Evolutionary conservation across 2,888 invertebrate species (phyloP).

Genomic region (Trilocha varians): DNA sequence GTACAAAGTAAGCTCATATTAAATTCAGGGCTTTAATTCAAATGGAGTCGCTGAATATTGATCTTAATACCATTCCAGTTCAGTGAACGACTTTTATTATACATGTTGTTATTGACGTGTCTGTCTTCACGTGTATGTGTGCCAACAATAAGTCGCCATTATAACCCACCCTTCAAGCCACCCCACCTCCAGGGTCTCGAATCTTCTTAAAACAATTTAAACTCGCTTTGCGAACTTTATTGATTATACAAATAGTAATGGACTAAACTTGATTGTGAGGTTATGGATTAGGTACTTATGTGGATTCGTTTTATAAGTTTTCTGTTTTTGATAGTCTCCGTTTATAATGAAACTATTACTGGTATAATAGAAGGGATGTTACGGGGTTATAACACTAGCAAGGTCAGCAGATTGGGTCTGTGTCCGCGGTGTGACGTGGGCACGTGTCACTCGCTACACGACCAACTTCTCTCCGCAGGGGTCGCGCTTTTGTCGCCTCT

Average conservation of each 20-base stretch:
- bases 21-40: background rate
- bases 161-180: background rate
- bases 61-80: background rate
- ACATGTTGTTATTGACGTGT: background rate
- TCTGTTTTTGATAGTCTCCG: background rate
- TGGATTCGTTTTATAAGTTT: background rate
- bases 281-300: too few species aligned
- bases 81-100: background rate
- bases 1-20: too few species aligned
- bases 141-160: background rate
- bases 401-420: background rate
- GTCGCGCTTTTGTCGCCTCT: slow-evolving; percentile 1
- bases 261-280: too few species aligned
- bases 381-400: background rate
- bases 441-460: background rate
- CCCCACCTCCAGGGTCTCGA: background rate
- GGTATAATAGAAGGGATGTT: background rate
- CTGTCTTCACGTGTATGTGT: background rate
- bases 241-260: background rate
- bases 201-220: background rate
- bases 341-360: background rate
- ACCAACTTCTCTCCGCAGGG: background rate
- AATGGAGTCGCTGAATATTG: background rate
- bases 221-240: background rate
- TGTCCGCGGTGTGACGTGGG: background rate